Evolutionary conservation across 1,140 invertebrate species (phyloP).

Genomic region (Chymomyza costata): DNA sequence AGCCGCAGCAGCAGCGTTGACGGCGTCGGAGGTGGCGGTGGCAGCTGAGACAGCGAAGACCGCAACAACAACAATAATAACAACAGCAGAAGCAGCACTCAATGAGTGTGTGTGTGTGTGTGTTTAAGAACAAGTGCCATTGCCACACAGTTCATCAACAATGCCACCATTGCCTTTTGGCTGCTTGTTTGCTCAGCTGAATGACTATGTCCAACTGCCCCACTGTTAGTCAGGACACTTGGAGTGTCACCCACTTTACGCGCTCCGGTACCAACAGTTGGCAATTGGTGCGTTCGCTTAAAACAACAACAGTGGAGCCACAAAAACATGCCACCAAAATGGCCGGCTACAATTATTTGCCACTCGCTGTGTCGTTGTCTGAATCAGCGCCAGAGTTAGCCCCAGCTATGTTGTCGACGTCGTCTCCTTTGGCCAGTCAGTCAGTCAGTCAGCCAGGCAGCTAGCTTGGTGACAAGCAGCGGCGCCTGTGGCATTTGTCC

Average conservation of each 20-base stretch:
- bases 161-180: conserved; percentile 13
- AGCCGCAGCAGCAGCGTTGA: conserved; percentile 4
- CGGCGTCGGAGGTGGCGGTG: conserved; percentile 10
- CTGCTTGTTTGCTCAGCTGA: too few relatives aligned
- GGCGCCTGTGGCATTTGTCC: too few relatives aligned
- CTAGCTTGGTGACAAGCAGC: too few relatives aligned
- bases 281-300: background rate
- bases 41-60: conserved; percentile 13
- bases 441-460: conserved; percentile 6
- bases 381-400: conserved; percentile 12
- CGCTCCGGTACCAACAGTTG: background rate
- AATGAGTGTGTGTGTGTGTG: conserved; percentile 1
- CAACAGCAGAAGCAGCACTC: conserved; percentile 5
- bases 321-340: conserved; percentile 34
- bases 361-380: background rate
- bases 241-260: too few relatives aligned
- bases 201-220: conserved; percentile 7
- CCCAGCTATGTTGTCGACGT: background rate
- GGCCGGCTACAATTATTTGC: conserved; percentile 13
- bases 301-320: conserved; percentile 35
- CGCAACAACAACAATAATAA: conserved; percentile 30
- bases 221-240: too few relatives aligned
- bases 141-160: conserved; percentile 19
- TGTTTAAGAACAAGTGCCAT: background rate
- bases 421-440: conserved; percentile 8